A percentile compares a stretch with the other conserved stretches of the same genome.
Conservation (phyloP, 2,113 vertebrate species). For the Acanthochromis polyacanthus region DNA sequence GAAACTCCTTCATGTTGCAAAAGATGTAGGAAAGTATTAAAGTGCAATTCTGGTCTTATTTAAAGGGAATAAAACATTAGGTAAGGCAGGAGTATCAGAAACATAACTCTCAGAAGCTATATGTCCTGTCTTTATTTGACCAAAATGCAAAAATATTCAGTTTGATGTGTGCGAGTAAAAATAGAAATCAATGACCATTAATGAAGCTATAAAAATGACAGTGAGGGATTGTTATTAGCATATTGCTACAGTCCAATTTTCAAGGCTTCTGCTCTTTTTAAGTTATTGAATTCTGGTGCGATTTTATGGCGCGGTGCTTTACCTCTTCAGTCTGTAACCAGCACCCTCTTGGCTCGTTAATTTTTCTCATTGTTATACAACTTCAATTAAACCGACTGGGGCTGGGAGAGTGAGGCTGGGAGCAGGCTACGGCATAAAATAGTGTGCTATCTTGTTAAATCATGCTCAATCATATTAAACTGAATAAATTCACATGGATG, state of each 20-base stretch:
- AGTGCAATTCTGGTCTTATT: constrained; percentile 45
- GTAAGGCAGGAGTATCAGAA: constrained; percentile 47
- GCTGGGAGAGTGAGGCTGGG: constrained; percentile 48
- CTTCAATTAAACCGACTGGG: constrained; percentile 74
- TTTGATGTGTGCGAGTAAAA: constrained; percentile 73
- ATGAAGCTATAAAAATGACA: constrained; percentile 65
- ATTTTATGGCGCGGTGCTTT: constrained; percentile 69
- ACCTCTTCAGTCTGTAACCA: constrained; percentile 66
- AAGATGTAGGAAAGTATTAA: constrained; percentile 58
- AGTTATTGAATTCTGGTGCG: constrained; percentile 71
- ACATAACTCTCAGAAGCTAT: constrained; percentile 44
- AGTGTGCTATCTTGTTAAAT: constrained; percentile 48
- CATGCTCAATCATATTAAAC: constrained; percentile 43
- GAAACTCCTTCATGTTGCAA: constrained; percentile 40
- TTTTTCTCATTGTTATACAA: constrained; percentile 78
- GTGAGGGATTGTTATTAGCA: constrained; percentile 67
- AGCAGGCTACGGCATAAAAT: constrained; percentile 39
- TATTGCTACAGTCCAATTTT: constrained; percentile 60
- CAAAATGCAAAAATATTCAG: constrained; percentile 66
- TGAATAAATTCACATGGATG: constrained; percentile 28
- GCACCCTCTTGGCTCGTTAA: constrained; percentile 71
- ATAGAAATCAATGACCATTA: constrained; percentile 70
- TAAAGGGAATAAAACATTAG: constrained; percentile 77
- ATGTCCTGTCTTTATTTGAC: constrained; percentile 67
- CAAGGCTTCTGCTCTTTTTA: constrained; percentile 63